Conservation (phyloP, 2,797 vertebrate genomes). For the Trachurus trachurus region DNA sequence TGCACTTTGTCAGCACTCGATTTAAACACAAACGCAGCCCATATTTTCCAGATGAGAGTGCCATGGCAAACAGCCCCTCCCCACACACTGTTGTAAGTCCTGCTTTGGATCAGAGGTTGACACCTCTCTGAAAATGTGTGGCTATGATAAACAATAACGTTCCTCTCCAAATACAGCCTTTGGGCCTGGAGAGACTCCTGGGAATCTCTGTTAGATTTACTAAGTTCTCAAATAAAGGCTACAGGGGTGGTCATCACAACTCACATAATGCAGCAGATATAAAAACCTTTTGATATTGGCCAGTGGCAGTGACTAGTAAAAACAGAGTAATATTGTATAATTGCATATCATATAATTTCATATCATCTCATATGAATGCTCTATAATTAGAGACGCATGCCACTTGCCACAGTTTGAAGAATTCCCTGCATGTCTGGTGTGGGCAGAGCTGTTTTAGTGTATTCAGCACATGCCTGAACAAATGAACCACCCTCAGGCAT, state of each 20-base stretch:
- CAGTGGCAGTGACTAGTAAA: neutral
- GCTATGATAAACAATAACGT: slow-evolving; percentile 66
- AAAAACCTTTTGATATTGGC: neutral
- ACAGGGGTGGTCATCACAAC: neutral
- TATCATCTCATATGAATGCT: neutral
- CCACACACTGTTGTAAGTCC: slow-evolving; percentile 28
- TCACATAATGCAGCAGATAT: neutral
- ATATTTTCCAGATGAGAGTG: slow-evolving; percentile 64
- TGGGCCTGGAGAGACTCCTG: slow-evolving; percentile 5
- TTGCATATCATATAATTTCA: neutral
- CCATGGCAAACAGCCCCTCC: slow-evolving; percentile 14
- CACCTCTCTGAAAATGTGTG: slow-evolving; percentile 27
- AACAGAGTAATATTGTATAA: neutral
- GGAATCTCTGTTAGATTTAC: slow-evolving; percentile 12
- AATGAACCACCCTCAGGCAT: slow-evolving; percentile 32
- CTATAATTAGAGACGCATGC: slow-evolving; percentile 14
- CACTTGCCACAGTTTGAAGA: slow-evolving; percentile 22
- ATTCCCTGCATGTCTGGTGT: slow-evolving; percentile 22
- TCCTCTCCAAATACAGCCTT: slow-evolving; percentile 77
- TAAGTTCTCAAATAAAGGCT: slow-evolving; percentile 30
- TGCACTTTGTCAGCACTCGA: slow-evolving; percentile 35
- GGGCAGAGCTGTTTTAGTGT: slow-evolving; percentile 41
- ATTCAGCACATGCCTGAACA: slow-evolving; percentile 63
- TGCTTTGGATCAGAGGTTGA: slow-evolving; percentile 65
- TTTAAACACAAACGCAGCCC: slow-evolving; percentile 27